These are phyloP conservation scores for Odontocerum albicorne DNA, from an alignment of 2,888 invertebrate species.

Conservation along the genomic window DNA sequence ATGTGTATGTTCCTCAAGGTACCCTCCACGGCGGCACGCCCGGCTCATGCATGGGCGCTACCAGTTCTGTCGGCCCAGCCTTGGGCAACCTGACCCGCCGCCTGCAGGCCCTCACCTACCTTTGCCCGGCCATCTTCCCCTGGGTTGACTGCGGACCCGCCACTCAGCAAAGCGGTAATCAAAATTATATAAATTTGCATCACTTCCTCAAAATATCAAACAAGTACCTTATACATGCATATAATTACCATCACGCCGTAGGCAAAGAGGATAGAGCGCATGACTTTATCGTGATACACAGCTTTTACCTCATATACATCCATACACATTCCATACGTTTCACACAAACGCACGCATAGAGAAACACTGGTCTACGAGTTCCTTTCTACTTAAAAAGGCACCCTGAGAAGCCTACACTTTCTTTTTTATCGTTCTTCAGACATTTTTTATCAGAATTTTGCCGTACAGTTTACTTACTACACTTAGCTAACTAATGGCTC, in stretches of 20 bases:
- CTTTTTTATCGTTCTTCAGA: no score
- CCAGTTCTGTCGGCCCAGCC: conserved; percentile 60
- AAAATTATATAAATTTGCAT: not conserved
- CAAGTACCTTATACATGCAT: not conserved
- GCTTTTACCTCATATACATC: not conserved
- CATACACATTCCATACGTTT: no score
- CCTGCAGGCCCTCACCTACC: conserved; percentile 75
- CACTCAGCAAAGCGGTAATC: conserved; percentile 72
- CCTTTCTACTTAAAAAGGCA: no score
- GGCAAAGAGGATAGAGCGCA: not conserved
- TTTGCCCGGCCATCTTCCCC: conserved; percentile 85
- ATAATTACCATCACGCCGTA: no score
- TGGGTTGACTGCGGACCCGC: conserved; percentile 90
- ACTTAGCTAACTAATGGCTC: no score
- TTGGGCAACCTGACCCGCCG: conserved; percentile 63
- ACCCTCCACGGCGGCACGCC: conserved; percentile 65
- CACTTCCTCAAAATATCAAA: not conserved
- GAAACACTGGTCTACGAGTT: no score
- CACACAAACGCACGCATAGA: no score
- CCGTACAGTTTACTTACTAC: no score
- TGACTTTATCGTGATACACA: not conserved
- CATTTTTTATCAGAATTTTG: no score
- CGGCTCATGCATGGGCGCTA: conserved; percentile 47
- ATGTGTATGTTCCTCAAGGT: no score
- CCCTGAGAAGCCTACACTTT: no score